A percentile compares a stretch with the other conserved stretches of the same genome.
Conservation (phyloP, 2,113 vertebrate genomes). For the Jacana jacana region DNA sequence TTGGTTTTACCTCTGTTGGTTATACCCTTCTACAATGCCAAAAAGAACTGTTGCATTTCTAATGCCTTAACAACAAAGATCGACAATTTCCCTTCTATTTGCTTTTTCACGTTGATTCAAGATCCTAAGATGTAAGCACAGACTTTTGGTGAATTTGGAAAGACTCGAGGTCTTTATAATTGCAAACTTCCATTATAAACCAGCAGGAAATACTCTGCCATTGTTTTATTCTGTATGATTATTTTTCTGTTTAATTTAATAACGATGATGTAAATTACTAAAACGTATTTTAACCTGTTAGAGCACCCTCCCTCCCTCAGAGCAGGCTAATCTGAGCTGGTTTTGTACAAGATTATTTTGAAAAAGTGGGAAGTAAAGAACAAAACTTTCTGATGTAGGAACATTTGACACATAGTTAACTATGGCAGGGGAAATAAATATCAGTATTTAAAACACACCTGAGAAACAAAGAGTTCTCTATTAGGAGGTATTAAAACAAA, state of each 20-base stretch:
- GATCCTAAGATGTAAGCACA: neutral
- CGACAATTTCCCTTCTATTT: neutral
- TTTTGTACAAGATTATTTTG: neutral
- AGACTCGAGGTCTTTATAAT: neutral
- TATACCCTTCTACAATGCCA: neutral
- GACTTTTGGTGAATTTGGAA: neutral
- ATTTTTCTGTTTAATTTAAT: neutral
- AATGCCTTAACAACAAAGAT: neutral
- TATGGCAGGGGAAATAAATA: neutral
- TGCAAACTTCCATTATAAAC: constrained; percentile 1
- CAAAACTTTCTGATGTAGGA: neutral
- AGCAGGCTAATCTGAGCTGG: neutral
- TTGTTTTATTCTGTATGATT: neutral
- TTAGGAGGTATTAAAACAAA: neutral
- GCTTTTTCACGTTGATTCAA: neutral
- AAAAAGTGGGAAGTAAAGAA: neutral
- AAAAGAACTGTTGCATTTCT: neutral
- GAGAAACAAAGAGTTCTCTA: neutral
- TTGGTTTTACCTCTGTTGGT: neutral
- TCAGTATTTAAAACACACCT: neutral
- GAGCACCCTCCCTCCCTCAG: neutral
- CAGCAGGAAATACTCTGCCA: constrained; percentile 26
- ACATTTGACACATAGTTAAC: neutral
- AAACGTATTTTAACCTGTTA: neutral
- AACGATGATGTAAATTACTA: neutral